phyloP scores from a whole-genome alignment of 2,113 vertebrate species.

The Puntigrus tetrazona region DNA sequence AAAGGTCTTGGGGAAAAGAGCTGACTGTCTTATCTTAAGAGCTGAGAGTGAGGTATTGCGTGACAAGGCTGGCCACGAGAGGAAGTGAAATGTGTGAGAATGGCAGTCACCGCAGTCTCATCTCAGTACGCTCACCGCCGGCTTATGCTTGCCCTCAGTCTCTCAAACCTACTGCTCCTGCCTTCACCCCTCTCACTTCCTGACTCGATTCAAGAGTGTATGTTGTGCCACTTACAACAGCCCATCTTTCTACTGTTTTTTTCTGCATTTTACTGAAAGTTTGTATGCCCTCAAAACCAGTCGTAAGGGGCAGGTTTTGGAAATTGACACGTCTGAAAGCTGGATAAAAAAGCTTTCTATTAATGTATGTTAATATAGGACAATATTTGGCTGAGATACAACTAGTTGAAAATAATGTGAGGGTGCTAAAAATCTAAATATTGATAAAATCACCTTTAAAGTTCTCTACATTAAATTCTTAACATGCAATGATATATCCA shows the following conservation, averaged over 20 bases:
- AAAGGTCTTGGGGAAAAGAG: conserved; percentile 4
- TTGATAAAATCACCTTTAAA: too few species aligned
- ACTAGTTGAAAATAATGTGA: too few species aligned
- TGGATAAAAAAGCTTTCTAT: too few species aligned
- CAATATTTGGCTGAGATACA: too few species aligned
- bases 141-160: conserved; percentile 28
- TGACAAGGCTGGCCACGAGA: conserved; percentile 47
- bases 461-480: too few species aligned
- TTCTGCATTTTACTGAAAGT: neutral
- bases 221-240: neutral
- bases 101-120: conserved; percentile 49
- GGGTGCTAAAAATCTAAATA: too few species aligned
- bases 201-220: conserved; percentile 11
- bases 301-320: too few species aligned
- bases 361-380: too few species aligned
- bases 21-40: conserved; percentile 14
- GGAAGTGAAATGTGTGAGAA: conserved; percentile 56
- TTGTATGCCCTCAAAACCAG: neutral
- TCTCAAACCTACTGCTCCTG: conserved; percentile 42
- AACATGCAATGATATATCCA: too few species aligned
- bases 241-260: neutral
- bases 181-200: conserved; percentile 50
- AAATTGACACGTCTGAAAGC: too few species aligned
- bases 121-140: conserved; percentile 25
- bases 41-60: conserved; percentile 45